Percentiles rank a stretch among this genome's conserved stretches.
These are phyloP conservation scores for Clostera curtula DNA, from an alignment of 2,888 invertebrate genomes.

Conservation along the genomic window DNA sequence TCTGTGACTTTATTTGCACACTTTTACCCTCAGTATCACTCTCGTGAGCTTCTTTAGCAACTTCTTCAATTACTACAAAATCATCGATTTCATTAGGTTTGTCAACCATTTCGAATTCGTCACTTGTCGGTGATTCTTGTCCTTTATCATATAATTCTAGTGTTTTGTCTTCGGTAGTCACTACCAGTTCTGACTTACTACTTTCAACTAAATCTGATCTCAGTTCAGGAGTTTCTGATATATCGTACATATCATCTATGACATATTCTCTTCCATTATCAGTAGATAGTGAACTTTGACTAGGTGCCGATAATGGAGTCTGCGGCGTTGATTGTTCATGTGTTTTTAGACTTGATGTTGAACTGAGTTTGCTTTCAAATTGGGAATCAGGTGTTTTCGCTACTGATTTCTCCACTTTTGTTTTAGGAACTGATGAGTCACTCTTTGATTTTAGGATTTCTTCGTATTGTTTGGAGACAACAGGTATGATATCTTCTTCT, in stretches of 20 bases:
- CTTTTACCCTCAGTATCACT: slow-evolving; percentile 89
- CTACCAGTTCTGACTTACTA: slow-evolving; percentile 74
- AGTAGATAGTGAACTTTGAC: slow-evolving; percentile 78
- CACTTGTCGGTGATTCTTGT: slow-evolving; percentile 85
- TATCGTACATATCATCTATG: slow-evolving; percentile 74
- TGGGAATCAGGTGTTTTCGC: slow-evolving; percentile 58
- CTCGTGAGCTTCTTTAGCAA: slow-evolving; percentile 89
- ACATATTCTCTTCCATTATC: slow-evolving; percentile 79
- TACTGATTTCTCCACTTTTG: slow-evolving; percentile 54
- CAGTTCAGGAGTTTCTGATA: slow-evolving; percentile 75
- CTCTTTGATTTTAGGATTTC: slow-evolving; percentile 68
- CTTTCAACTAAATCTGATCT: slow-evolving; percentile 66
- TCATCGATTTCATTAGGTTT: slow-evolving; percentile 91
- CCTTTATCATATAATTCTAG: slow-evolving; percentile 70
- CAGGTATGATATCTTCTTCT: slow-evolving; percentile 58
- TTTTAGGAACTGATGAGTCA: slow-evolving; percentile 69
- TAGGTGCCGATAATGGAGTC: slow-evolving; percentile 77
- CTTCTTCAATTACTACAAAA: slow-evolving; percentile 91
- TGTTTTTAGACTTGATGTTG: slow-evolving; percentile 74
- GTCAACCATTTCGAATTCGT: slow-evolving; percentile 91
- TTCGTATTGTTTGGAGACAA: slow-evolving; percentile 61
- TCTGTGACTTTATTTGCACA: slow-evolving; percentile 76
- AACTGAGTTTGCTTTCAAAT: slow-evolving; percentile 74
- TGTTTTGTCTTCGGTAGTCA: slow-evolving; percentile 76
- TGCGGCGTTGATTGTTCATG: slow-evolving; percentile 73